phyloP scores from a whole-genome alignment of 2,888 invertebrate species.

The Xanthia icteritia region DNA sequence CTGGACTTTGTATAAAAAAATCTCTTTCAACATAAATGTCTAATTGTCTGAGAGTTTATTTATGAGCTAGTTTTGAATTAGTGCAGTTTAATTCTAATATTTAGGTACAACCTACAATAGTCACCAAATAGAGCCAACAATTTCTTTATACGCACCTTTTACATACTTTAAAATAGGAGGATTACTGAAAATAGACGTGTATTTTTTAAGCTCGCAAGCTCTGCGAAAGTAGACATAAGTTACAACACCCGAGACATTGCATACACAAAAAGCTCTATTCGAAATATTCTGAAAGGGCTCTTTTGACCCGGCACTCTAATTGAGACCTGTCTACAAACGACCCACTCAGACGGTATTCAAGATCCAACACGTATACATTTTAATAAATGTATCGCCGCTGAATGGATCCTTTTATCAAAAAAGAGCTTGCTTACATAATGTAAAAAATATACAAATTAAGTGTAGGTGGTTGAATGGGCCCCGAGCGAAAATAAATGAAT shows the following conservation, averaged over 20 bases:
- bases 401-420: slow-evolving; percentile 87
- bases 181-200: slow-evolving; percentile 7
- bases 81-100: too few relatives aligned
- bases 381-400: slow-evolving; percentile 89
- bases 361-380: slow-evolving; percentile 84
- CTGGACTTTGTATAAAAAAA: too few relatives aligned
- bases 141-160: neutral
- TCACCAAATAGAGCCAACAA: too few relatives aligned
- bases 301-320: slow-evolving; percentile 67
- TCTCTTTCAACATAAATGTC: too few relatives aligned
- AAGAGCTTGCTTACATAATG: slow-evolving; percentile 82
- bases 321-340: slow-evolving; percentile 72
- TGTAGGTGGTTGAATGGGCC: slow-evolving; percentile 85
- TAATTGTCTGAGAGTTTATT: too few relatives aligned
- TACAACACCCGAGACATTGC: slow-evolving; percentile 61
- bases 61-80: too few relatives aligned
- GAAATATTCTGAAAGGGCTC: slow-evolving; percentile 63
- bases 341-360: slow-evolving; percentile 87
- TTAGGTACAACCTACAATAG: too few relatives aligned
- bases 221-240: slow-evolving; percentile 34
- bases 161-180: neutral
- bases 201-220: slow-evolving; percentile 11
- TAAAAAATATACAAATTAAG: slow-evolving; percentile 87
- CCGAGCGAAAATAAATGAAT: slow-evolving; percentile 79
- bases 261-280: slow-evolving; percentile 59